phyloP scores from a whole-genome alignment of 2,113 vertebrate species.

The Tretioscincus oriximinensis region DNA sequence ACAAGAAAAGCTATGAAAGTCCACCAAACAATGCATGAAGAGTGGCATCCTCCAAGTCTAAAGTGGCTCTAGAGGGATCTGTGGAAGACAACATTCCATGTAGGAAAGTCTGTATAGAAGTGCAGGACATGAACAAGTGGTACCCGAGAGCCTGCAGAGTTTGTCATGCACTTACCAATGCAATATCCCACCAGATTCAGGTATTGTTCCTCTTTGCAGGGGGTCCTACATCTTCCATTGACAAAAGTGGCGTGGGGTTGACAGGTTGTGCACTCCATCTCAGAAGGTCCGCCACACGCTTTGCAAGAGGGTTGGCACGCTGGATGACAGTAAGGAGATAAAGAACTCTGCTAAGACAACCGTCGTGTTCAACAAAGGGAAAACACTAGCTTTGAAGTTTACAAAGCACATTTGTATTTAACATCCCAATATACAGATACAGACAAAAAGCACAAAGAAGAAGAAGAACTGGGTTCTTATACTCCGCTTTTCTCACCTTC shows the following conservation, averaged over 20 bases:
- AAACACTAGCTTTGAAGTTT: neutral
- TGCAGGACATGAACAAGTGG: neutral
- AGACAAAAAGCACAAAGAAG: neutral
- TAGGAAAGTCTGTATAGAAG: neutral
- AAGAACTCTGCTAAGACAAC: neutral
- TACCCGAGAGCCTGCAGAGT: accelerated
- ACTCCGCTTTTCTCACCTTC: too few relatives aligned
- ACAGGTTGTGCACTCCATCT: constrained; percentile 75
- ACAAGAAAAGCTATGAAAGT: neutral
- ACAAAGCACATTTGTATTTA: neutral
- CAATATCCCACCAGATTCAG: constrained; percentile 79
- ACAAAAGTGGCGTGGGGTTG: constrained; percentile 67
- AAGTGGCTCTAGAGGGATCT: too few relatives aligned
- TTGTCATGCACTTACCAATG: constrained; percentile 71
- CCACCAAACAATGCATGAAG: too few relatives aligned
- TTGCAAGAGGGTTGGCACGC: constrained; percentile 83
- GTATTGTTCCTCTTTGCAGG: constrained; percentile 79
- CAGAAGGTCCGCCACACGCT: constrained; percentile 73
- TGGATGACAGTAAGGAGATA: constrained; percentile 32
- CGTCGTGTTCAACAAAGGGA: accelerated
- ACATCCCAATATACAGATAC: neutral
- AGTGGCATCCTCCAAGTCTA: too few relatives aligned
- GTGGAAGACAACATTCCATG: neutral
- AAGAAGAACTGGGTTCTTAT: too few relatives aligned
- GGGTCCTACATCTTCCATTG: constrained; percentile 72